Conservation (phyloP, 2,113 vertebrate genomes). For the Tragulus kanchil region DNA sequence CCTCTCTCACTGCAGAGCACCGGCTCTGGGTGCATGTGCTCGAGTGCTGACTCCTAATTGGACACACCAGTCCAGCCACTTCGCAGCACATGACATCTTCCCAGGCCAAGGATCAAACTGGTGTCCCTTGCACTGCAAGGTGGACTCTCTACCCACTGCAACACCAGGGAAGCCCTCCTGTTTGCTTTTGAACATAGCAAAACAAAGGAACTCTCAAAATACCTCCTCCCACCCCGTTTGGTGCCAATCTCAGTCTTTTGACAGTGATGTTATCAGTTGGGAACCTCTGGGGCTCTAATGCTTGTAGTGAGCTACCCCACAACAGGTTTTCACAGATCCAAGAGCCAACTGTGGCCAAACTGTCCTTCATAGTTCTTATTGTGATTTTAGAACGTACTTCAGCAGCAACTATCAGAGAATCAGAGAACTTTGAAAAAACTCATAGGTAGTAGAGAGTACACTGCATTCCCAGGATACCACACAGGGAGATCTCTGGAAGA, state of each 20-base stretch:
- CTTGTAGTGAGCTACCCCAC: neutral
- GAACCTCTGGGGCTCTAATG: no score
- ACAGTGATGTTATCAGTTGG: neutral
- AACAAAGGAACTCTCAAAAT: neutral
- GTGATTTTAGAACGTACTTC: neutral
- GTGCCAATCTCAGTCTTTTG: no score
- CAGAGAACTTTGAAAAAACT: neutral
- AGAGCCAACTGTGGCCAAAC: neutral
- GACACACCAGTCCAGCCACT: no score
- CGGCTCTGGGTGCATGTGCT: no score
- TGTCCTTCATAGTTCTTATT: neutral
- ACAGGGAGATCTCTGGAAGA: neutral
- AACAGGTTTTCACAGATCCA: neutral
- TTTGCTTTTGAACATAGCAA: no score
- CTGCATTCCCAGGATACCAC: neutral
- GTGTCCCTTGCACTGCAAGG: no score
- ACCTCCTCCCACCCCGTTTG: neutral
- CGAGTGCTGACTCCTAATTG: no score
- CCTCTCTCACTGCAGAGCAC: no score
- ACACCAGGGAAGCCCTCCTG: no score
- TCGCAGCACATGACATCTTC: no score
- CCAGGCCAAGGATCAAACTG: no score
- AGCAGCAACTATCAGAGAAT: neutral
- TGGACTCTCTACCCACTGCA: no score
- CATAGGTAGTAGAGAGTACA: neutral